phyloP scores from a whole-genome alignment of 2,888 invertebrate genomes.

The Melinopterus prodromus region DNA sequence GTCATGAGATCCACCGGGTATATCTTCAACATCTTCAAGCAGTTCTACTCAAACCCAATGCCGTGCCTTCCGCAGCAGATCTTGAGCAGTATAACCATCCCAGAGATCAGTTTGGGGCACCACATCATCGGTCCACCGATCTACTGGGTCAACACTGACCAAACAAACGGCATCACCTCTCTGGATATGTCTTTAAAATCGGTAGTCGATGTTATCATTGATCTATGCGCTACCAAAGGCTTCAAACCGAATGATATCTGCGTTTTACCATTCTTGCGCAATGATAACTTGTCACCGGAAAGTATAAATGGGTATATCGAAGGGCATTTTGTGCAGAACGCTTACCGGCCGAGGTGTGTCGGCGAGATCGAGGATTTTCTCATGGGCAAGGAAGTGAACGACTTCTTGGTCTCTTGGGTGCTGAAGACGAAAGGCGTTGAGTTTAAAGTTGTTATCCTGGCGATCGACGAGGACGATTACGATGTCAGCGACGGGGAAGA shows the following conservation, averaged over 20 bases:
- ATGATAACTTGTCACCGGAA: conserved; percentile 48
- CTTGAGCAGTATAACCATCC: conserved; percentile 46
- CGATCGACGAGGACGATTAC: conserved; percentile 56
- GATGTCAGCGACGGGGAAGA: conserved; percentile 54
- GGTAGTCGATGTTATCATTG: conserved; percentile 52
- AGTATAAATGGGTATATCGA: conserved; percentile 53
- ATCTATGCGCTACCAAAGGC: conserved; percentile 56
- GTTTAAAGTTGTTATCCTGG: conserved; percentile 57
- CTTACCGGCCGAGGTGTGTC: conserved; percentile 52
- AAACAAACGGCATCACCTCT: conserved; percentile 26
- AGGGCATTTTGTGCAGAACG: conserved; percentile 53
- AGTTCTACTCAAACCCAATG: conserved; percentile 53
- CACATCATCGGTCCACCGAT: conserved; percentile 53
- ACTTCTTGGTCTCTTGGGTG: conserved; percentile 56
- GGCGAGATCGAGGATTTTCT: conserved; percentile 54
- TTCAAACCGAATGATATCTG: conserved; percentile 56
- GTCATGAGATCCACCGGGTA: conserved; percentile 55
- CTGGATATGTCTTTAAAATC: conserved; percentile 40
- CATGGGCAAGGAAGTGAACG: conserved; percentile 48
- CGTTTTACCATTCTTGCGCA: conserved; percentile 54
- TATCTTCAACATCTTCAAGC: conserved; percentile 54
- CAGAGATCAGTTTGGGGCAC: conserved; percentile 51
- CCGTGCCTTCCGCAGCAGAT: conserved; percentile 46
- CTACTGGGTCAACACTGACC: conserved; percentile 51
- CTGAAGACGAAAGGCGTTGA: conserved; percentile 57